phyloP scores from a whole-genome alignment of 2,797 vertebrate genomes.

The Lithobates pipiens region DNA sequence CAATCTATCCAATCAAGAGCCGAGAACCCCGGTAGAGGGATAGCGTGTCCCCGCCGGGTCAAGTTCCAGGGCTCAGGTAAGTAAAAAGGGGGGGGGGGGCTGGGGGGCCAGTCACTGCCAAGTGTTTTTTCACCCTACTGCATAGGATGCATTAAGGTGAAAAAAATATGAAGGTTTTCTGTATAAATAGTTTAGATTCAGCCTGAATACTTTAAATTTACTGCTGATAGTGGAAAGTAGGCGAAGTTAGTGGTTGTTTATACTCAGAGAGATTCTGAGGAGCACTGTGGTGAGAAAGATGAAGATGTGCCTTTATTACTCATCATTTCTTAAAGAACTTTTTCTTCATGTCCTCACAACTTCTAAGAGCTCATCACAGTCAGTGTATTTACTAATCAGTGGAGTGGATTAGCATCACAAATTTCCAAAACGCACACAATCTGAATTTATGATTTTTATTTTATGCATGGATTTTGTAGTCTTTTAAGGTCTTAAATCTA shows the following conservation, averaged over 20 bases:
- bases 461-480: no score
- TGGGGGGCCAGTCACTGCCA: no score
- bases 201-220: slow-evolving; percentile 18
- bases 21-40: no score
- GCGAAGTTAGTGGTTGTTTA: slow-evolving; percentile 28
- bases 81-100: no score
- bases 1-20: no score
- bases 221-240: slow-evolving; percentile 14
- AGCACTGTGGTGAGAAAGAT: not conserved
- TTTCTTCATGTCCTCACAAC: not conserved
- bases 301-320: not conserved
- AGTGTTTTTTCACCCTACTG: no score
- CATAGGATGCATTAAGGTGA: no score
- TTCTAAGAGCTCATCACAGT: not conserved
- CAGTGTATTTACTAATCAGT: not conserved
- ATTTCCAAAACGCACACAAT: not conserved
- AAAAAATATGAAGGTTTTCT: not conserved
- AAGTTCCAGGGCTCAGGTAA: no score
- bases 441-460: no score
- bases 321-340: not conserved
- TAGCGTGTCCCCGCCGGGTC: no score
- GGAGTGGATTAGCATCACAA: not conserved
- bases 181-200: slow-evolving; percentile 38
- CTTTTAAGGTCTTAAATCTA: not conserved
- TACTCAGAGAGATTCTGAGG: not conserved